Conservation (phyloP, 2,888 invertebrate genomes). For the Tetheella fluctuosa region DNA sequence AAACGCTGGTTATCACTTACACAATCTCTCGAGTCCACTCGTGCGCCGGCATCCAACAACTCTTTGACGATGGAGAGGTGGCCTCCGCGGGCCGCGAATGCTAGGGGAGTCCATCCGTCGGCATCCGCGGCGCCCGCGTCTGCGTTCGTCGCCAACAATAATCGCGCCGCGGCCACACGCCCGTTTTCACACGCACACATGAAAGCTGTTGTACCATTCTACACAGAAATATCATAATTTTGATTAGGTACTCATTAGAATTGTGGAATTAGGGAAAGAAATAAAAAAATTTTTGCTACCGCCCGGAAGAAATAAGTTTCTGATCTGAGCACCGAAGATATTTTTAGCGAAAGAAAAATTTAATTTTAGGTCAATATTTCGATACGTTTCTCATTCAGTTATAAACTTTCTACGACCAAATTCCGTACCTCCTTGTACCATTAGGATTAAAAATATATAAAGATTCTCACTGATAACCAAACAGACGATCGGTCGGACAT, state of each 20-base stretch:
- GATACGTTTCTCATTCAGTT: no score
- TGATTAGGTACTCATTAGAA: not conserved
- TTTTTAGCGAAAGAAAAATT: no score
- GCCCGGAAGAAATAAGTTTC: no score
- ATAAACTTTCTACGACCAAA: no score
- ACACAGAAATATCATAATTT: not conserved
- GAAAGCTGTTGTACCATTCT: slow-evolving; percentile 97
- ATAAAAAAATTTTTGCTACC: no score
- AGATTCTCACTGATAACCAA: not conserved
- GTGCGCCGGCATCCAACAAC: slow-evolving; percentile 92
- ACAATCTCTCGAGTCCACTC: slow-evolving; percentile 94
- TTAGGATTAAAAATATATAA: no score
- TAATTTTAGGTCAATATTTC: no score
- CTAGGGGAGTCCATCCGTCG: slow-evolving; percentile 96
- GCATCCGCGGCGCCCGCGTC: slow-evolving; percentile 96
- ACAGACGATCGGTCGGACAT: not conserved
- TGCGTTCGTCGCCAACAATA: slow-evolving; percentile 94
- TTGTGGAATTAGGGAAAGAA: no score
- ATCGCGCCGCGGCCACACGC: slow-evolving; percentile 91
- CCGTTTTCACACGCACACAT: slow-evolving; percentile 96
- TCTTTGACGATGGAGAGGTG: slow-evolving; percentile 91
- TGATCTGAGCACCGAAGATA: no score
- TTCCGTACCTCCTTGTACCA: no score
- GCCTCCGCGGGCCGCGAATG: slow-evolving; percentile 96
- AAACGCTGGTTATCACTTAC: slow-evolving; percentile 77